phyloP scores from a whole-genome alignment of 2,888 invertebrate genomes.

The Phalera bucephala region DNA sequence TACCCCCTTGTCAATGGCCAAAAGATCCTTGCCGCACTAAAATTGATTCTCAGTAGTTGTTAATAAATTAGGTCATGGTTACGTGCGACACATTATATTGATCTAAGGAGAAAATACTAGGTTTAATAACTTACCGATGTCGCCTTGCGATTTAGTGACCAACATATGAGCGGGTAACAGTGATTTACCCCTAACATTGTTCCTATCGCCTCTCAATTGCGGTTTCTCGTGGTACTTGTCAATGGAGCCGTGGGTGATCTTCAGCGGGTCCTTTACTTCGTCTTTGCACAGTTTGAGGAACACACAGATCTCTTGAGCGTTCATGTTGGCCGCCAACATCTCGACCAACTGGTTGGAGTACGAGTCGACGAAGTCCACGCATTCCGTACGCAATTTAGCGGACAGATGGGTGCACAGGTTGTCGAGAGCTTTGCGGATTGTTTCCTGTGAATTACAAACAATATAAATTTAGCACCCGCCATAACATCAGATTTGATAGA shows the following conservation, averaged over 20 bases:
- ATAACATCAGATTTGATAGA: no score
- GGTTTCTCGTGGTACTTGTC: conserved; percentile 68
- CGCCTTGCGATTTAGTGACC: conserved; percentile 32
- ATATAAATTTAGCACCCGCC: no score
- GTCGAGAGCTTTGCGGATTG: conserved; percentile 86
- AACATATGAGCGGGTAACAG: conserved; percentile 59
- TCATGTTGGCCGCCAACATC: conserved; percentile 89
- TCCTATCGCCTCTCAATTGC: conserved; percentile 58
- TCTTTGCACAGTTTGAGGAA: conserved; percentile 88
- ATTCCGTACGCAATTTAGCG: conserved; percentile 84
- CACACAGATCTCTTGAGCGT: conserved; percentile 87
- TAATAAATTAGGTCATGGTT: no score
- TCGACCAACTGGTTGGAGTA: conserved; percentile 91
- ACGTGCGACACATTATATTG: no score
- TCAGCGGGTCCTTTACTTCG: conserved; percentile 54
- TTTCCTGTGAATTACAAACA: conserved; percentile 71
- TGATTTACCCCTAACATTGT: conserved; percentile 54
- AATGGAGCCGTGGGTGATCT: conserved; percentile 41
- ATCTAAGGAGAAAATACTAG: no score
- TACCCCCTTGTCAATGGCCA: no score
- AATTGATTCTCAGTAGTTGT: no score
- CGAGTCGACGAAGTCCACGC: conserved; percentile 88
- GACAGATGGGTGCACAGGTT: conserved; percentile 88
- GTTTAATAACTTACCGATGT: conserved; percentile 69
- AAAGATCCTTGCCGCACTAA: no score